A percentile compares a stretch with the other conserved stretches of the same genome.
These are phyloP conservation scores for Psephotus haematonotus DNA, from an alignment of 2,113 vertebrate species.

Conservation along the genomic window DNA sequence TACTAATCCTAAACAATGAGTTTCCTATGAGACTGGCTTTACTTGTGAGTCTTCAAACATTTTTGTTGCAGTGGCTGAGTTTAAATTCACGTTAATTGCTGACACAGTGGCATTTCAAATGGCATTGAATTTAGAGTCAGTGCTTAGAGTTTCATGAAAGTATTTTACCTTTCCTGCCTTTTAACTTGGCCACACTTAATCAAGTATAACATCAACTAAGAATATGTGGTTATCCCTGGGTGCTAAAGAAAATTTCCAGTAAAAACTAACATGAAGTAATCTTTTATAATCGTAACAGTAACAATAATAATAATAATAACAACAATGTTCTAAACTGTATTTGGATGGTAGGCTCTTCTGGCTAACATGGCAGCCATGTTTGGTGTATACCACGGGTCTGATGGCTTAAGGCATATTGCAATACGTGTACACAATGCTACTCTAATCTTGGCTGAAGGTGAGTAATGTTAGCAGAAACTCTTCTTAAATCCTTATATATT, in stretches of 20 bases:
- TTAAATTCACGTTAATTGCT: background rate
- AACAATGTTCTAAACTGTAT: background rate
- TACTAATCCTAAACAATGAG: background rate
- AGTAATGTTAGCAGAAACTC: background rate
- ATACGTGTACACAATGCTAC: constrained; percentile 90
- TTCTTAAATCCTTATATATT: background rate
- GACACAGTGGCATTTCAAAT: background rate
- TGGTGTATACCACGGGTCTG: constrained; percentile 90
- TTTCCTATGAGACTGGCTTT: background rate
- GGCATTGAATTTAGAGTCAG: background rate
- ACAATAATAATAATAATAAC: background rate
- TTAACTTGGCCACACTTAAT: background rate
- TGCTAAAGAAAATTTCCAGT: background rate
- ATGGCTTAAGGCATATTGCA: constrained; percentile 90
- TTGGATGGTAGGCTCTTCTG: constrained; percentile 85
- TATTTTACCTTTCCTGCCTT: background rate
- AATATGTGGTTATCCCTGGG: background rate
- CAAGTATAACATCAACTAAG: background rate
- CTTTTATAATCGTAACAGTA: background rate
- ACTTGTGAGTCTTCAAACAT: background rate
- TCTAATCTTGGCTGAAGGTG: constrained; percentile 94
- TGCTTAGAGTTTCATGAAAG: background rate
- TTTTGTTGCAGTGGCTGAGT: background rate
- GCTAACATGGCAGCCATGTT: constrained; percentile 98
- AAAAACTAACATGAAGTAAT: background rate